These are phyloP conservation scores for Synanthedon tipuliformis DNA, from an alignment of 2,888 invertebrate species.

Conservation along the genomic window DNA sequence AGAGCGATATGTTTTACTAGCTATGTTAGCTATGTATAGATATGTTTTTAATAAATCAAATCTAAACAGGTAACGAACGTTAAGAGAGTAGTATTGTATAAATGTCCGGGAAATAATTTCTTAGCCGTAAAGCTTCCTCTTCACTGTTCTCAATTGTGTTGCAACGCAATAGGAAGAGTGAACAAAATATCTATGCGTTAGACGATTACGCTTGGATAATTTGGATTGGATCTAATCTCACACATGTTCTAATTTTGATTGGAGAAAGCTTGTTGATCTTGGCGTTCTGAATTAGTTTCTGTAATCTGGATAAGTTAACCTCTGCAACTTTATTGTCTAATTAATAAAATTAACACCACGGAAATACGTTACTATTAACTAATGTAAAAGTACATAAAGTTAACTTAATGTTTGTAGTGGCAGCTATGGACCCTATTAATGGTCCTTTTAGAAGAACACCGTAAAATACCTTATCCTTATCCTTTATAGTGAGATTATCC, in stretches of 20 bases:
- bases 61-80: background rate
- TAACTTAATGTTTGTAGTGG: no score
- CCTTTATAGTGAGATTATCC: no score
- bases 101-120: background rate
- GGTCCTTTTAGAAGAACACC: no score
- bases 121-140: background rate
- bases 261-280: conserved; percentile 46
- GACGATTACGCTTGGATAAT: conserved; percentile 51
- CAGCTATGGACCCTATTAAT: no score
- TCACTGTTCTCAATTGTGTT: conserved; percentile 32
- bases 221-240: conserved; percentile 39
- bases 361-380: no score
- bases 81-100: background rate
- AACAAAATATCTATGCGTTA: conserved; percentile 21
- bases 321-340: background rate
- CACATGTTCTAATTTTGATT: conserved; percentile 28
- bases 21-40: no score
- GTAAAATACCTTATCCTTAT: no score
- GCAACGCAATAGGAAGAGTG: conserved; percentile 34
- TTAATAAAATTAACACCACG: background rate
- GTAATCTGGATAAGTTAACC: background rate
- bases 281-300: conserved; percentile 3
- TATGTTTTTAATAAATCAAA: no score
- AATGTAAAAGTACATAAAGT: no score
- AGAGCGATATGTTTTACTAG: background rate